Evolutionary conservation across 2,888 invertebrate species (phyloP), one percentile per base, ranked within the genome.

Genomic region (Lacanobia wlatinum): DNA sequence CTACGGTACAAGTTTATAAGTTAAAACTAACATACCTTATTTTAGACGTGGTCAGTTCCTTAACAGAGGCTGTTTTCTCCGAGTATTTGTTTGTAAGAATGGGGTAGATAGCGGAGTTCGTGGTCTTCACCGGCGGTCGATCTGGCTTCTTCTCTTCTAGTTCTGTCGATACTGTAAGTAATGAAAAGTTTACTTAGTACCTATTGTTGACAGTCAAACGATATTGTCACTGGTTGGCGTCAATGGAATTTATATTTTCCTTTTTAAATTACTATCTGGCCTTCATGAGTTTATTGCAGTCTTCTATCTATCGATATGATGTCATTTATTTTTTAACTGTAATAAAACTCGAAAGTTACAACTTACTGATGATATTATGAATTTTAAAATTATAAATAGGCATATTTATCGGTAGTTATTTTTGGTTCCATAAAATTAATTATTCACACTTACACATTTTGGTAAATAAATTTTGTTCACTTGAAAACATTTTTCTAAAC

Each of bases 141-240:
- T 96, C 96, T 0, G 96, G 94, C 78, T 95, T 96, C 87, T 94
- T 95, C 72, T 96, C 95, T 61, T 96, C 96, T 10, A 92, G 81
- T 53, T 95, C 94, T 70, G 92, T 87, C 48, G 92, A 87, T 78
- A 92, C 95, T 95, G 91, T 6, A 90, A 84, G 59, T n/a, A 63
- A 78, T 76, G 68, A 6, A 12, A 34, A 16, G 7, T 21, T 16
- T 21, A 5, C 2, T 77, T 52, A 75, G 52, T 66, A n/a, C n/a
- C n/a, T n/a, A 52, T 46, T 56, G 23, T 8, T 70, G 55, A 10
- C 10, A n/a, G 3, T 53, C 2, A 23, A 34, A 62, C 48, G 10
- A n/a, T n/a, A 28, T 40, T 9, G 53, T 46, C 55, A n/a, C n/a
- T 38, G 43, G 6, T 40, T 46, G 50, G 50, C 28, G 18, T 0